Evolutionary conservation across 2,113 vertebrate species (phyloP).

Genomic region (Anser cygnoides): DNA sequence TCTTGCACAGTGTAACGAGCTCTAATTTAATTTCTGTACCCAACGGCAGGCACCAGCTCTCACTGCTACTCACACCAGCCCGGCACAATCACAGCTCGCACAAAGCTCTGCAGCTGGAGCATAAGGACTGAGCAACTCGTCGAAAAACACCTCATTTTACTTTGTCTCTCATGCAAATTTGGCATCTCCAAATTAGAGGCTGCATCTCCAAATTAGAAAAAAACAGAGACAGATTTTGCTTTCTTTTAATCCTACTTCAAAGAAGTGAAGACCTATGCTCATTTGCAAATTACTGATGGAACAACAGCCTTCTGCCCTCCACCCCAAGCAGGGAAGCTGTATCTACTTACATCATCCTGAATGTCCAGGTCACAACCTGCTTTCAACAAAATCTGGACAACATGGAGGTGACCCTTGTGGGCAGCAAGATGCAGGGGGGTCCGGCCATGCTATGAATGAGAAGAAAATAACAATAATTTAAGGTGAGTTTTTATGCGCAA

Average conservation of each 20-base stretch:
- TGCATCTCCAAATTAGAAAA: neutral
- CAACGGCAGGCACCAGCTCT: rapidly evolving
- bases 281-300: neutral
- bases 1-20: neutral
- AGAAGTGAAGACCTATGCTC: neutral
- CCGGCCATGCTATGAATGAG: slow-evolving; percentile 88
- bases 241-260: slow-evolving; percentile 8
- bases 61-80: neutral
- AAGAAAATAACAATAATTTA: slow-evolving; percentile 54
- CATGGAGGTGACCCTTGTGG: slow-evolving; percentile 91
- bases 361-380: slow-evolving; percentile 96
- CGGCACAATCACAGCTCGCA: neutral
- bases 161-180: neutral
- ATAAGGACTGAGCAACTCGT: neutral
- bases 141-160: neutral
- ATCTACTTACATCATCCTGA: slow-evolving; percentile 94
- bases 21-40: neutral
- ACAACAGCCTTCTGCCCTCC: neutral
- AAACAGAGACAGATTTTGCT: neutral
- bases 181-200: neutral
- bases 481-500: neutral
- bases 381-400: slow-evolving; percentile 92
- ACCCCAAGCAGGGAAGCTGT: neutral
- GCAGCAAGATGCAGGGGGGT: slow-evolving; percentile 93
- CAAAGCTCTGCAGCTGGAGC: neutral